phyloP scores from a whole-genome alignment of 2,113 vertebrate genomes.

The Anarhynchus alexandrinus region DNA sequence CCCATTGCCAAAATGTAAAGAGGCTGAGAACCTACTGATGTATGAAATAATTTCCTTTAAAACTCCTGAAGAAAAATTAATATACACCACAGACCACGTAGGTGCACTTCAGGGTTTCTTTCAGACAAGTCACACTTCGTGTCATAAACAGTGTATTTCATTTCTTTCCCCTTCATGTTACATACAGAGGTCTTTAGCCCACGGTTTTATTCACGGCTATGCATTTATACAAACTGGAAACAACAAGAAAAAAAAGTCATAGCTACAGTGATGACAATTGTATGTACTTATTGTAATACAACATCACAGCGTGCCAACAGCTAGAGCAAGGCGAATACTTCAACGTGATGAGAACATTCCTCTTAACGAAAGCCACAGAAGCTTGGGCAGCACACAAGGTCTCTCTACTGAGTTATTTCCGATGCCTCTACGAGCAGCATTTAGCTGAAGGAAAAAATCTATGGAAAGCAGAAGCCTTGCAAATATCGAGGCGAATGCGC shows the following conservation, averaged over 20 bases:
- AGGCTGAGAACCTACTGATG: background rate
- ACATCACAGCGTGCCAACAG: too few species aligned
- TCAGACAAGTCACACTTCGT: background rate
- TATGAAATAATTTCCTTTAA: background rate
- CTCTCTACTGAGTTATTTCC: too few species aligned
- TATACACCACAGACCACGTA: rapidly evolving
- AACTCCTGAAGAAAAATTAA: background rate
- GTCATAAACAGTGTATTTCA: rapidly evolving
- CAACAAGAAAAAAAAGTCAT: background rate
- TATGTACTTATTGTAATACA: too few species aligned
- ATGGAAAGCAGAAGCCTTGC: too few species aligned
- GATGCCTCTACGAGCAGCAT: too few species aligned
- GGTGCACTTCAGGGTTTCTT: background rate
- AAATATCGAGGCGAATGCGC: too few species aligned
- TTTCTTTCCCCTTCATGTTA: background rate
- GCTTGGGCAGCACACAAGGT: too few species aligned
- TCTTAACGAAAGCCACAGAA: too few species aligned
- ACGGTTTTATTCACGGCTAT: background rate
- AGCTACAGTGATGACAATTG: too few species aligned
- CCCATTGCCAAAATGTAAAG: background rate
- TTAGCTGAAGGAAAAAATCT: too few species aligned
- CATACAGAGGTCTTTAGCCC: background rate
- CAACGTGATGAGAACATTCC: too few species aligned
- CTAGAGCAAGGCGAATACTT: too few species aligned
- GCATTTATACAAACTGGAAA: background rate